A percentile compares a stretch with the other conserved stretches of the same genome.
Conservation (phyloP, 2,113 vertebrate genomes). For the Vidua chalybeata region DNA sequence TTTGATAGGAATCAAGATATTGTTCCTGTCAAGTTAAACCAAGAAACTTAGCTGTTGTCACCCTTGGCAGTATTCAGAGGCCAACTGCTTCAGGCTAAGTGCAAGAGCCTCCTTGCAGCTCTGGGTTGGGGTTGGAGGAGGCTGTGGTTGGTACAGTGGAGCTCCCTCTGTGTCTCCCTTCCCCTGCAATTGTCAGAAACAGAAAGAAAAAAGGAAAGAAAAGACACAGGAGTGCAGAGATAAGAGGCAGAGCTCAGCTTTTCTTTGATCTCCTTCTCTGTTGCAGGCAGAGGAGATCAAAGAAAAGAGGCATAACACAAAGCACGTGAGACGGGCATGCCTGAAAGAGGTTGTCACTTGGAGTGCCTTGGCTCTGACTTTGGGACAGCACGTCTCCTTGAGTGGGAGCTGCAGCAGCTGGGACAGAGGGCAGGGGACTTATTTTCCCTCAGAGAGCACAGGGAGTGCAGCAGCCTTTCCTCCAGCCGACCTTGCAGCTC, state of each 20-base stretch:
- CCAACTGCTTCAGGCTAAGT: not conserved
- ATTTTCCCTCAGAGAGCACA: not conserved
- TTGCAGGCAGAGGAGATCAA: conserved; percentile 57
- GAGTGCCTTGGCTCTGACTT: not conserved
- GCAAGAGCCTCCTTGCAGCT: not conserved
- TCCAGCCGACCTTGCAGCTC: not conserved
- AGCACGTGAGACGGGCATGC: conserved; percentile 41
- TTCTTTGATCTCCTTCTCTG: conserved; percentile 59
- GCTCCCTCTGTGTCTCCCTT: not conserved
- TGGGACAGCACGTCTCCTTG: rapidly evolving
- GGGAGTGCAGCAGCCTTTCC: not conserved
- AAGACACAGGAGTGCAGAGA: conserved; percentile 9
- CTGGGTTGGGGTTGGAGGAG: not conserved
- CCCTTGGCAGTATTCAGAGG: not conserved
- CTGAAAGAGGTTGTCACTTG: not conserved
- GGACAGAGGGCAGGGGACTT: not conserved
- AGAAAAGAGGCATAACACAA: conserved; percentile 52
- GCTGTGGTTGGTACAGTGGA: not conserved
- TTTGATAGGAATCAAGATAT: not conserved
- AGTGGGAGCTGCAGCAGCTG: not conserved
- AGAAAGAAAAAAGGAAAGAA: conserved; percentile 32
- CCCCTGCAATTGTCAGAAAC: conserved; percentile 4
- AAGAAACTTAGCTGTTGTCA: not conserved
- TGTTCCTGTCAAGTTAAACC: not conserved
- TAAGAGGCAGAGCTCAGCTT: conserved; percentile 54